A percentile compares a stretch with the other conserved stretches of the same genome.
Conservation (phyloP, 2,113 vertebrate species). For the Proteles cristata region DNA sequence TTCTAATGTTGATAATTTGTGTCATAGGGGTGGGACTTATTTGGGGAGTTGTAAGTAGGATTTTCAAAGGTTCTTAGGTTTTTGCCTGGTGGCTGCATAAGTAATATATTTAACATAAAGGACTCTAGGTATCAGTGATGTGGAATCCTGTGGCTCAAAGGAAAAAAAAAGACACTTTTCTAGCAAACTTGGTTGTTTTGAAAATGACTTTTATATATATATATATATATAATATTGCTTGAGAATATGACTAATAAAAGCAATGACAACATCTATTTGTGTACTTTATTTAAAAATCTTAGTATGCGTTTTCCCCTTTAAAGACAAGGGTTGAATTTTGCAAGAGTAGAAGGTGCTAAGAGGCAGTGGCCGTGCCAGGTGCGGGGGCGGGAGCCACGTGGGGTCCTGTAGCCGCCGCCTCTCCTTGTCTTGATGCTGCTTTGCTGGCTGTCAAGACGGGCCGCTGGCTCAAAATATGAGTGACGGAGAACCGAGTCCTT, state of each 20-base stretch:
- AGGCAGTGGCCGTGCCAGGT: rapidly evolving
- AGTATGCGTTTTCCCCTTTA: not conserved
- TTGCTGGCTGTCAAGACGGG: too few relatives aligned
- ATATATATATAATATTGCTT: not conserved
- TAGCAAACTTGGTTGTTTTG: not conserved
- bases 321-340: not conserved
- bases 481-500: not conserved
- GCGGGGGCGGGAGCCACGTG: rapidly evolving
- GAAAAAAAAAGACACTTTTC: not conserved
- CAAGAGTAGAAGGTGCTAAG: too few relatives aligned
- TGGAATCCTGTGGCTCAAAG: not conserved
- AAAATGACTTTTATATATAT: not conserved
- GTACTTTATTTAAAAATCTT: not conserved
- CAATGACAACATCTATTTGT: not conserved
- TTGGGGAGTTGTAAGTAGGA: not conserved
- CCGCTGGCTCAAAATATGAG: not conserved
- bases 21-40: not conserved
- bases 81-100: not conserved
- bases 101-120: not conserved
- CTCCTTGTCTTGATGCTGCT: not conserved
- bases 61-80: not conserved
- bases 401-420: rapidly evolving
- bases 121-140: not conserved
- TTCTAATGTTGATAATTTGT: not conserved
- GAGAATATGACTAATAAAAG: slow-evolving; percentile 25